Evolutionary conservation across 2,797 vertebrate genomes (phyloP).

Genomic region (Rhinoraja longicauda): DNA sequence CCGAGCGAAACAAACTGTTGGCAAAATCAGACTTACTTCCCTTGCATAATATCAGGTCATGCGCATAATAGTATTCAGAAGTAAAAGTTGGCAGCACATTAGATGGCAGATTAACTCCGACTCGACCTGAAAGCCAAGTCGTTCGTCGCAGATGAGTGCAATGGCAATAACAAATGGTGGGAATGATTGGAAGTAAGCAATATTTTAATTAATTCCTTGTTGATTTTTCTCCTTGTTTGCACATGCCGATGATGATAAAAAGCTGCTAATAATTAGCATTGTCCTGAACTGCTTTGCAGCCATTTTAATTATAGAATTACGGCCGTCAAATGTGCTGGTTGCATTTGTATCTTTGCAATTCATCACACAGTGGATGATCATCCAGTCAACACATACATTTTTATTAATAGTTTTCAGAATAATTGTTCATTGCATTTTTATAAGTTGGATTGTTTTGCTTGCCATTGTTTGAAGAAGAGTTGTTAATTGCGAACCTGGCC

Average conservation of each 20-base stretch:
- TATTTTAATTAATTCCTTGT: not conserved
- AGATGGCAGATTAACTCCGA: not conserved
- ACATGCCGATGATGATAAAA: constrained; percentile 8
- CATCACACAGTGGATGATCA: not conserved
- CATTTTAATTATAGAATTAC: constrained; percentile 17
- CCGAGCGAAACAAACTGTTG: not conserved
- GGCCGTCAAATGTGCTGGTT: not conserved
- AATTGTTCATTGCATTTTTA: not conserved
- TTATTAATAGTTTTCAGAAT: not conserved
- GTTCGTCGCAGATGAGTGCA: not conserved
- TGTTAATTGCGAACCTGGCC: not conserved
- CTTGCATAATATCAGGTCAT: not conserved
- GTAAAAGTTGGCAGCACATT: not conserved
- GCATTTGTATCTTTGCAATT: not conserved
- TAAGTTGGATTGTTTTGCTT: not conserved
- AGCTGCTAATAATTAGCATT: not conserved
- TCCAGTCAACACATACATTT: not conserved
- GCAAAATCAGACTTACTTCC: constrained; percentile 9
- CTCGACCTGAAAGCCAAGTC: not conserved
- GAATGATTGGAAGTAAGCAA: constrained; percentile 20
- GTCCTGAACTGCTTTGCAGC: constrained; percentile 22
- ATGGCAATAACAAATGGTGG: constrained; percentile 12
- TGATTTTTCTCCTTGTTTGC: constrained; percentile 30
- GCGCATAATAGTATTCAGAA: not conserved
- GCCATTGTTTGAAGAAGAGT: not conserved